Conservation (phyloP, 2,797 vertebrate genomes). For the Petrocephalus schoutedeni region DNA sequence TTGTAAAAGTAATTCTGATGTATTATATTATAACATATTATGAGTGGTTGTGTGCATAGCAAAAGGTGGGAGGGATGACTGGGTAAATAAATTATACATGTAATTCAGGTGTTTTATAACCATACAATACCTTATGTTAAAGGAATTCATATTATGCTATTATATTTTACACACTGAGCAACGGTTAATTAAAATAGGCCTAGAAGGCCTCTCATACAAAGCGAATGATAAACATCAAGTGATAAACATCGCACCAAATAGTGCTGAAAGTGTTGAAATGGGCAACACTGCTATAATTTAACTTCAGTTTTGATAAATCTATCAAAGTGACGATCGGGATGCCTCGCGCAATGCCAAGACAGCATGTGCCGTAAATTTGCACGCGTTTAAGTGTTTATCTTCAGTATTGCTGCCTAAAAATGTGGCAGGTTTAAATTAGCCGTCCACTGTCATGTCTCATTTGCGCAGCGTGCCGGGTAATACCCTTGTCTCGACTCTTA, state of each 20-base stretch:
- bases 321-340: not conserved
- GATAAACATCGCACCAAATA: not conserved
- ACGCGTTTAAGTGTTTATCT: not conserved
- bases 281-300: not conserved
- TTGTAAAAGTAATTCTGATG: not conserved
- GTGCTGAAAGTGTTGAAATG: not conserved
- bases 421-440: not conserved
- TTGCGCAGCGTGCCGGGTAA: not conserved
- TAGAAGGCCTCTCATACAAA: not conserved
- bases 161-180: not conserved
- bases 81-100: not conserved
- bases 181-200: not conserved
- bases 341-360: not conserved
- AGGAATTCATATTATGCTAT: not conserved
- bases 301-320: not conserved
- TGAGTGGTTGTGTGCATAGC: not conserved
- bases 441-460: not conserved
- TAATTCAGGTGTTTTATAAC: not conserved
- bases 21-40: not conserved
- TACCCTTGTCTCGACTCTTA: not conserved
- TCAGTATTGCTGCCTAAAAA: not conserved
- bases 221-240: not conserved
- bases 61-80: not conserved
- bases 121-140: not conserved
- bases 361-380: not conserved